Percentiles rank a stretch among this genome's conserved stretches.
These are phyloP conservation scores for Penelope pileata DNA, from an alignment of 2,113 vertebrate genomes.

Conservation along the genomic window DNA sequence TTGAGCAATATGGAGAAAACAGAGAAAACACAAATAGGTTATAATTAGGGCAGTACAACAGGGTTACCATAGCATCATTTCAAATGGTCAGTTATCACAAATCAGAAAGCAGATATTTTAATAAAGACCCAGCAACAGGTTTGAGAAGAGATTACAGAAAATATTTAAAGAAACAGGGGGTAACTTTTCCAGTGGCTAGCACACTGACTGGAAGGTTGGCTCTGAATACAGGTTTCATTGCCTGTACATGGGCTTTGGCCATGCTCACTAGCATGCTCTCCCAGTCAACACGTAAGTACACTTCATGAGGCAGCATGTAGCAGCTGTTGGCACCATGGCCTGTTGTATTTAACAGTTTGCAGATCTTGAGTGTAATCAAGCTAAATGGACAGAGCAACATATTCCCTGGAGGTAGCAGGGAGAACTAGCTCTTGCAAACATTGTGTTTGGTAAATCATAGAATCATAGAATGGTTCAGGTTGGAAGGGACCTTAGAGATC, in stretches of 20 bases:
- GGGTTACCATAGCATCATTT: conserved; percentile 15
- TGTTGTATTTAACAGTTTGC: background rate
- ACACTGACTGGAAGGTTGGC: background rate
- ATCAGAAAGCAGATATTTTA: conserved; percentile 12
- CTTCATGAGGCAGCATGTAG: background rate
- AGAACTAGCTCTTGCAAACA: background rate
- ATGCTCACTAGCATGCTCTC: background rate
- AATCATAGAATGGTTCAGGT: too few species aligned
- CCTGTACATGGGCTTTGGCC: background rate
- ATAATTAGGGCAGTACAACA: conserved; percentile 29
- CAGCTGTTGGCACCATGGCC: background rate
- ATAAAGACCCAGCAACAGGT: background rate
- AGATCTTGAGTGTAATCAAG: background rate
- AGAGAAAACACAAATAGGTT: conserved; percentile 54
- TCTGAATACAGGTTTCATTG: background rate
- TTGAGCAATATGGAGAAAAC: conserved; percentile 42
- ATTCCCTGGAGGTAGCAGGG: background rate
- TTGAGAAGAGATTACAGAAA: background rate
- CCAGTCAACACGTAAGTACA: background rate
- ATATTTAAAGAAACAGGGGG: background rate
- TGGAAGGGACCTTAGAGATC: too few species aligned
- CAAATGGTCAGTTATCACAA: background rate
- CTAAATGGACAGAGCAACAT: background rate
- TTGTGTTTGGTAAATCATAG: background rate
- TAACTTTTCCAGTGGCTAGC: background rate